Conservation (phyloP, 2,113 vertebrate genomes). For the Chascanopsetta lugubris region DNA sequence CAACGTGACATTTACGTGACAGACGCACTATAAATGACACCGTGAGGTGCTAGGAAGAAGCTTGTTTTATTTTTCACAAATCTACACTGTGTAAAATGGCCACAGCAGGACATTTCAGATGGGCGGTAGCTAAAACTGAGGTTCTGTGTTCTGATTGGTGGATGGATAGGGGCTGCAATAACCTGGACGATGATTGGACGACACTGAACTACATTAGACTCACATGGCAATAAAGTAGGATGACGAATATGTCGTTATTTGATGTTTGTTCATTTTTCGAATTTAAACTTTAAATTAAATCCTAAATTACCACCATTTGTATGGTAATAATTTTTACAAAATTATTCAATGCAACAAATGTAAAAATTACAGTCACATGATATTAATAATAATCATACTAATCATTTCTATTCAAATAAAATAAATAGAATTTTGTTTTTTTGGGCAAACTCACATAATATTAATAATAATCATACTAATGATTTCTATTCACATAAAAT, state of each 20-base stretch:
- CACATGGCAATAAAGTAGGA: background rate
- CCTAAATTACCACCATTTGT: too few relatives aligned
- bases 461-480: too few relatives aligned
- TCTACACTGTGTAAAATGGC: conserved; percentile 77
- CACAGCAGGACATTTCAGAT: conserved; percentile 52
- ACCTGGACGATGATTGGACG: conserved; percentile 59
- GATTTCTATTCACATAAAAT: too few relatives aligned
- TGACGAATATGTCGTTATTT: background rate
- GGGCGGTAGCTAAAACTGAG: conserved; percentile 35
- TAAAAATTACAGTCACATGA: too few relatives aligned
- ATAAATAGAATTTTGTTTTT: too few relatives aligned
- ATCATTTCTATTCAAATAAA: too few relatives aligned
- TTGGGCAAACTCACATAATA: too few relatives aligned
- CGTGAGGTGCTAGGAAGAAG: background rate
- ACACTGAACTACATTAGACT: background rate
- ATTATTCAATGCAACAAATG: background rate
- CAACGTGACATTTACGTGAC: too few relatives aligned
- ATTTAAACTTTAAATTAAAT: too few relatives aligned
- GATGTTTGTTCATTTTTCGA: background rate
- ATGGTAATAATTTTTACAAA: too few relatives aligned
- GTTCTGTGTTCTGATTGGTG: conserved; percentile 55
- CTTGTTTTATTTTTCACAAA: conserved; percentile 26
- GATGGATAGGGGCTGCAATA: background rate
- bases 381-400: too few relatives aligned
- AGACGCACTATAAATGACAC: too few relatives aligned